Conservation (phyloP, 2,888 invertebrate species). For the Lochmaea crataegi region DNA sequence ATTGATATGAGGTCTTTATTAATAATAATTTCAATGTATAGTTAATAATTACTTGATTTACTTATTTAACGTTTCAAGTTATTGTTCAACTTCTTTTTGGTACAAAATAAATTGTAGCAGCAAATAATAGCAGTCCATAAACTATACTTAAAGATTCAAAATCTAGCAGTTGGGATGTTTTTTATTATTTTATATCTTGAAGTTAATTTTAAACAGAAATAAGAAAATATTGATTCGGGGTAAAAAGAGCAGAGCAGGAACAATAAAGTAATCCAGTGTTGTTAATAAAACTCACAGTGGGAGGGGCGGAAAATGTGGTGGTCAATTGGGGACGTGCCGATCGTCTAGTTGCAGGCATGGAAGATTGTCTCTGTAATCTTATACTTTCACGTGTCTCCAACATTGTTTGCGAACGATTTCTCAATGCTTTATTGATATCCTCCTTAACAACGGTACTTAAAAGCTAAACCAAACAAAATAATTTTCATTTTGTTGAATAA, state of each 20-base stretch:
- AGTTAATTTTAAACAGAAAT: too few relatives aligned
- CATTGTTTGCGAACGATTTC: conserved; percentile 49
- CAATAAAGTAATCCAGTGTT: background rate
- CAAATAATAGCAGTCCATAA: too few relatives aligned
- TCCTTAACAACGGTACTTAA: conserved; percentile 83
- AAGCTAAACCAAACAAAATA: conserved; percentile 68
- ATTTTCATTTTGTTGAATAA: background rate
- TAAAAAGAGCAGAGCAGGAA: background rate
- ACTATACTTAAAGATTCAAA: too few relatives aligned
- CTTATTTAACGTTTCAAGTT: too few relatives aligned
- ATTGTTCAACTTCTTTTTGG: too few relatives aligned
- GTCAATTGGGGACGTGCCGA: conserved; percentile 66
- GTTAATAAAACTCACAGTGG: conserved; percentile 61
- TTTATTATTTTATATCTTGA: too few relatives aligned
- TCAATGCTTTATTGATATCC: conserved; percentile 72
- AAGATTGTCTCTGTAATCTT: conserved; percentile 55
- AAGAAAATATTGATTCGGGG: too few relatives aligned
- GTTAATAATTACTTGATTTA: too few relatives aligned
- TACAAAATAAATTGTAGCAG: too few relatives aligned
- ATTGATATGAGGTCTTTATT: background rate
- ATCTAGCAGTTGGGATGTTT: too few relatives aligned
- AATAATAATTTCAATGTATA: too few relatives aligned
- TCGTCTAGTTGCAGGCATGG: conserved; percentile 65
- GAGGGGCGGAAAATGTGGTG: conserved; percentile 64
- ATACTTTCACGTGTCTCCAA: conserved; percentile 10